Percentiles rank a stretch among this genome's conserved stretches.
phyloP scores from a whole-genome alignment of 2,888 invertebrate genomes.

The Megaustenia siamemsis region DNA sequence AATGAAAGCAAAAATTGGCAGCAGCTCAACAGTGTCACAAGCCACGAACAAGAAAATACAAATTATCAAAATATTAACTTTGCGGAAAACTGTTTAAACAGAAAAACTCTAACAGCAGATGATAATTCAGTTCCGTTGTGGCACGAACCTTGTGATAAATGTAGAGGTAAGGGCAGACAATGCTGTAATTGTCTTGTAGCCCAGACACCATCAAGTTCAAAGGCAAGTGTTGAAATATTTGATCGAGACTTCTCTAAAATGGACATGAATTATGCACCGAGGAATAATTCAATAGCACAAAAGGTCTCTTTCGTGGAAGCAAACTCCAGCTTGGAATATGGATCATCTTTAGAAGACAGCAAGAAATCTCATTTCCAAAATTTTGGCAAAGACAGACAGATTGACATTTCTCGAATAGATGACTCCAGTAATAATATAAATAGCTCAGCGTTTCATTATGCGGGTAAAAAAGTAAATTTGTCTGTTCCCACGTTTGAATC shows the following conservation, averaged over 20 bases:
- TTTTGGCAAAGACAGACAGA: neutral
- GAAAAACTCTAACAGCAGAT: neutral
- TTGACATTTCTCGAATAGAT: neutral
- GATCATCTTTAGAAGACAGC: neutral
- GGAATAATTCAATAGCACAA: neutral
- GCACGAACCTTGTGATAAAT: neutral
- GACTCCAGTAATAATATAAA: too few species aligned
- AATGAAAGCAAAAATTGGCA: neutral
- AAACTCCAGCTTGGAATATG: neutral
- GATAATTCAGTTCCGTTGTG: neutral
- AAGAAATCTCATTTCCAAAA: neutral
- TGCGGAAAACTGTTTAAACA: too few species aligned
- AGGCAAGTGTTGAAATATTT: neutral
- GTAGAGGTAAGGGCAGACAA: too few species aligned
- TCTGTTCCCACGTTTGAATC: neutral
- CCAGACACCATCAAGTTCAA: too few species aligned
- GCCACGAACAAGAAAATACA: neutral
- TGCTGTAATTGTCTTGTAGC: neutral
- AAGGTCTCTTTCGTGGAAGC: neutral
- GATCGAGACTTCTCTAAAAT: neutral
- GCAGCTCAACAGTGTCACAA: neutral
- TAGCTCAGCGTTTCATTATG: too few species aligned
- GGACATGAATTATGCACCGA: neutral
- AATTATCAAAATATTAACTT: neutral
- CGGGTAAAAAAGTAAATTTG: neutral